A percentile compares a stretch with the other conserved stretches of the same genome.
Evolutionary conservation across 2,888 invertebrate species (phyloP).

Genomic region (Xestia xanthographa): DNA sequence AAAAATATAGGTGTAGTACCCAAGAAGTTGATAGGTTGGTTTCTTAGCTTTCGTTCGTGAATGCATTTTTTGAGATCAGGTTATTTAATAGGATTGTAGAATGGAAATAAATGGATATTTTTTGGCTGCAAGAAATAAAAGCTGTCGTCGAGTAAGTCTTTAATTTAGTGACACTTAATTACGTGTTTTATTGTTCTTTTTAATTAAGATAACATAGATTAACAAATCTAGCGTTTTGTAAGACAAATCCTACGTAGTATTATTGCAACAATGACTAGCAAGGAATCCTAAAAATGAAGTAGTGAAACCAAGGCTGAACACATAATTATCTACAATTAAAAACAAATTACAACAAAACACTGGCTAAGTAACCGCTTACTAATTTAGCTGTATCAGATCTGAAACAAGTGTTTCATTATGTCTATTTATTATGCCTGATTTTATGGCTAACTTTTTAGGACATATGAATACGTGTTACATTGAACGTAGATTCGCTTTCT

Average conservation of each 20-base stretch:
- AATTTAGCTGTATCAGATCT: constrained; percentile 59
- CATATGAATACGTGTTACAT: constrained; percentile 45
- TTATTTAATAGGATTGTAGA: constrained; percentile 48
- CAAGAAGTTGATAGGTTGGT: constrained; percentile 56
- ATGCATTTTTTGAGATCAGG: constrained; percentile 56
- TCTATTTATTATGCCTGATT: constrained; percentile 46
- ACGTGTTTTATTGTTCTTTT: constrained; percentile 10
- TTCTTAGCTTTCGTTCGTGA: constrained; percentile 49
- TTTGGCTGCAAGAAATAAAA: constrained; percentile 23
- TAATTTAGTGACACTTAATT: constrained; percentile 13
- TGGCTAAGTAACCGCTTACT: constrained; percentile 64
- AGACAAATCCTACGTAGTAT: background rate
- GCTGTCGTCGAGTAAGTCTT: constrained; percentile 27
- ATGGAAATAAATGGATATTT: constrained; percentile 33
- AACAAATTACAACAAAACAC: constrained; percentile 73
- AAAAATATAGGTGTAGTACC: constrained; percentile 50
- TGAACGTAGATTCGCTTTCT: constrained; percentile 46
- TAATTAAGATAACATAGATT: constrained; percentile 24
- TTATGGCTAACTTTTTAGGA: constrained; percentile 45
- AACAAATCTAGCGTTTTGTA: constrained; percentile 1
- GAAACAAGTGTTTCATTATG: constrained; percentile 55
- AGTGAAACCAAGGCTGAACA: constrained; percentile 76
- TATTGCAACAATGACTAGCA: constrained; percentile 12
- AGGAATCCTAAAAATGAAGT: constrained; percentile 69
- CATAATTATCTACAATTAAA: constrained; percentile 76